phyloP scores from a whole-genome alignment of 2,888 invertebrate species.

The Heliconius charithonia region DNA sequence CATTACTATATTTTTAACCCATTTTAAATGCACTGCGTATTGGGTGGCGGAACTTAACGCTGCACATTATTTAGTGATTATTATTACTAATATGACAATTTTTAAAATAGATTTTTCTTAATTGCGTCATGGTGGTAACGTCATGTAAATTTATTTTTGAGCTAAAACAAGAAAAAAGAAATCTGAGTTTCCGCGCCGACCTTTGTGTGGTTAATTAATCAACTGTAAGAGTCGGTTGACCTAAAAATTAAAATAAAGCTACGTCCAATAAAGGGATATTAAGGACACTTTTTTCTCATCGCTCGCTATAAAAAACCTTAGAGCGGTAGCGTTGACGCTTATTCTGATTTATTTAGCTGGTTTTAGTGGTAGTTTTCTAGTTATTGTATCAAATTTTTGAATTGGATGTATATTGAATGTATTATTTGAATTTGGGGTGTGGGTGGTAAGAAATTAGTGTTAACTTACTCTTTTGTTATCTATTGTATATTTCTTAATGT shows the following conservation, averaged over 20 bases:
- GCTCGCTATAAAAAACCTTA: constrained; percentile 5
- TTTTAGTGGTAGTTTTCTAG: too few species aligned
- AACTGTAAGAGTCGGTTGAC: constrained; percentile 37
- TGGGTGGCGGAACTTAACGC: too few species aligned
- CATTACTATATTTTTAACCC: too few species aligned
- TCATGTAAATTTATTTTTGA: constrained; percentile 24
- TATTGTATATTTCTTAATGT: too few species aligned
- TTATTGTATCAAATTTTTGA: not conserved
- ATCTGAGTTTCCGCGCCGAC: constrained; percentile 20
- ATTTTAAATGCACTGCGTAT: too few species aligned
- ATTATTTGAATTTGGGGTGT: too few species aligned
- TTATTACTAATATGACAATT: too few species aligned
- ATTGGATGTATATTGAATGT: not conserved
- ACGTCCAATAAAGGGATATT: constrained; percentile 23
- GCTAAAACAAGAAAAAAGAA: constrained; percentile 7
- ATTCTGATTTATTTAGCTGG: not conserved
- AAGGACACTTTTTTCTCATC: constrained; percentile 16
- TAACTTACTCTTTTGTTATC: too few species aligned
- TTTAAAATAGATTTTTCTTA: too few species aligned
- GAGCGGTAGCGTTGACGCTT: not conserved
- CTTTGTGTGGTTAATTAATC: constrained; percentile 31
- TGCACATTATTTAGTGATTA: too few species aligned
- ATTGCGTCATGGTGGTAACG: too few species aligned
- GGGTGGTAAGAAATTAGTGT: too few species aligned
- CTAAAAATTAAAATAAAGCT: constrained; percentile 33